Evolutionary conservation across 2,113 vertebrate genomes (phyloP).

Genomic region (Sinocyclocheilus maitianheensis): DNA sequence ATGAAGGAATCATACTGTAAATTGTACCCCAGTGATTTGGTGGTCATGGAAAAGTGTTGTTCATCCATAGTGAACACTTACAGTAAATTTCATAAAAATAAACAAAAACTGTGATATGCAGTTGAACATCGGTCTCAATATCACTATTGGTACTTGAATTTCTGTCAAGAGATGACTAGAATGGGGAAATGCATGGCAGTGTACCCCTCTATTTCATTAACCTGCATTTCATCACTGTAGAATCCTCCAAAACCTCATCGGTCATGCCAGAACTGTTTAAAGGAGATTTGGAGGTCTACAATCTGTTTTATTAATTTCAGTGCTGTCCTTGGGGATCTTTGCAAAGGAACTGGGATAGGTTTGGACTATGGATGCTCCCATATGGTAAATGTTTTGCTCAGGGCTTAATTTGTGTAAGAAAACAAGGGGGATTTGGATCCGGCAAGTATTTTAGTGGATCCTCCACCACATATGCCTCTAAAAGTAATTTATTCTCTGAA

Average conservation of each 20-base stretch:
- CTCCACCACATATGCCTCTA: background rate
- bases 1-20: constrained; percentile 55
- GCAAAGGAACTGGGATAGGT: too few species aligned
- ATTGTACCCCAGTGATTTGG: constrained; percentile 20
- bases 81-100: background rate
- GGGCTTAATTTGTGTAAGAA: too few species aligned
- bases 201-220: constrained; percentile 29
- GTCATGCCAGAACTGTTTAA: constrained; percentile 45
- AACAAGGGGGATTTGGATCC: background rate
- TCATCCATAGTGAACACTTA: background rate
- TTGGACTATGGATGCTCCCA: too few species aligned
- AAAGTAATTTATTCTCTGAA: background rate
- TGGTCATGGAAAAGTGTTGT: background rate
- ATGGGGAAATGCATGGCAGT: constrained; percentile 1
- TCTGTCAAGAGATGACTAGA: constrained; percentile 6
- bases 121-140: background rate
- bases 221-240: constrained; percentile 29
- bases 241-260: constrained; percentile 11
- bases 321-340: too few species aligned
- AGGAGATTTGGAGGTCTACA: constrained; percentile 39
- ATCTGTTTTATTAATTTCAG: constrained; percentile 50
- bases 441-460: background rate
- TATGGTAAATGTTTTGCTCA: too few species aligned
- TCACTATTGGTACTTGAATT: too few species aligned
- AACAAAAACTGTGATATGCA: background rate